Base-by-base conservation (phyloP, 2,113 vertebrate species). In the Mormyrus lacerda region DNA sequence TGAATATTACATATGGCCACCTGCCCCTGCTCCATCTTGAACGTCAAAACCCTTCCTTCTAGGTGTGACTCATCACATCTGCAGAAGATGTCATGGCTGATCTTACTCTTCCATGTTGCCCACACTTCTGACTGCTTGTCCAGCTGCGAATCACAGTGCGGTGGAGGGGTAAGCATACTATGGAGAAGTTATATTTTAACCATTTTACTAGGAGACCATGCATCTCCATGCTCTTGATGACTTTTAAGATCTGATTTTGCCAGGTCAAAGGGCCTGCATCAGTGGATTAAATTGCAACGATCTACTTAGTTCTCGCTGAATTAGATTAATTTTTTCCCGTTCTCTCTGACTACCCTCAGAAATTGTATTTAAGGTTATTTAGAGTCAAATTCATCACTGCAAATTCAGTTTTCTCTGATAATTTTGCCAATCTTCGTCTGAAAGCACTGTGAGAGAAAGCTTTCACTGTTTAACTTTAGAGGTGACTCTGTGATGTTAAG, bases 321-420 rank as follows among this genome's bases (percentile, higher is more conserved):
- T 90, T 87, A 47, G 89, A 87, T 90, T 87, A 87, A 73, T 87
- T 87, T 55, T 6, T 87, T 79, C 50, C 85, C 10, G 3, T 31
- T 90, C 61, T 87, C 53, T 85, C 79, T 53, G 13, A 89, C 47
- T 84, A 47, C 76, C 39, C 27, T 24, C 13, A 50, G 35, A 85
- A 89, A 85, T 85, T 85, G 53, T 85, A 89, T 85, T 89, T 89
- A 85, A 89, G 83, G 89, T 45, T 61, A 89, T 73, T 47, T 89
- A n/a, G 83, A 89, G 82, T 85, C 82, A 83, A 85, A 86, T 69
- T 85, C 55, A 2, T 19, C 19, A 5, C 42, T 24, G 31, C 83
- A 89, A 86, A 86, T 86, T 39, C 42, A 86, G 50, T 86, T 89
- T 87, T 89, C 89, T 73, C 84, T 50, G 89, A 45, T 89, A 73